Percentiles rank a stretch among this genome's conserved stretches.
Conservation (phyloP, 2,113 vertebrate genomes). For the Bos indicus region DNA sequence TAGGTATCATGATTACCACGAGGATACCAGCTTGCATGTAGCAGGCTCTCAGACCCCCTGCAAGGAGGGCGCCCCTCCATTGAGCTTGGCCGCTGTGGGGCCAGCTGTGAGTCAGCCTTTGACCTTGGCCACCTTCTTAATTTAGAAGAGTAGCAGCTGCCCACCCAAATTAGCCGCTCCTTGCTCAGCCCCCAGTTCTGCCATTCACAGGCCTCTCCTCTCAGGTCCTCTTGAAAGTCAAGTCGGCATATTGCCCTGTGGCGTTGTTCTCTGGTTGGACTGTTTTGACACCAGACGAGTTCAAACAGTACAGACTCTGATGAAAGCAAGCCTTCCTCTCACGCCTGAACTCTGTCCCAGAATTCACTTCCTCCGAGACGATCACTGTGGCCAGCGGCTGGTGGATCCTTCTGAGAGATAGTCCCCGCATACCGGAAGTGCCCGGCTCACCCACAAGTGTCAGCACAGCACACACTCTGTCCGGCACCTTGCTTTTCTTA, state of each 20-base stretch:
- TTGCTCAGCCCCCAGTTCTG: rapidly evolving
- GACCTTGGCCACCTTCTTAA: constrained; percentile 21
- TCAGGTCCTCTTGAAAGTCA: background rate
- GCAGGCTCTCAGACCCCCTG: background rate
- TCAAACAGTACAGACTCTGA: background rate
- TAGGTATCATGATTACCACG: rapidly evolving
- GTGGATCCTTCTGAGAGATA: background rate
- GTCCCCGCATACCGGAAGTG: rapidly evolving
- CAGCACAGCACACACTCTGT: rapidly evolving
- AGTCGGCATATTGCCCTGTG: background rate
- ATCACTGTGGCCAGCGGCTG: background rate
- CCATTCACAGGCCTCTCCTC: background rate
- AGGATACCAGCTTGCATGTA: background rate
- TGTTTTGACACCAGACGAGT: background rate
- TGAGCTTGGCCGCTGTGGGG: background rate
- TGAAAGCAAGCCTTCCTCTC: background rate
- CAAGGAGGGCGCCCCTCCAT: background rate
- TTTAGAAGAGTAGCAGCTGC: constrained; percentile 59
- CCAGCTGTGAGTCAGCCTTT: constrained; percentile 48
- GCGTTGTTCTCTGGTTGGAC: background rate
- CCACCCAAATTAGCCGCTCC: constrained; percentile 51
- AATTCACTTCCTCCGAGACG: background rate
- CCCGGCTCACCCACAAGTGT: rapidly evolving
- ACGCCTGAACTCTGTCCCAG: background rate
- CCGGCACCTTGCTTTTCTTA: background rate